Evolutionary conservation across 37 sponge, comb jelly and placozoan species (phyloP), one percentile per base, ranked within the genome.

Genomic region (Sycon ciliatum): DNA sequence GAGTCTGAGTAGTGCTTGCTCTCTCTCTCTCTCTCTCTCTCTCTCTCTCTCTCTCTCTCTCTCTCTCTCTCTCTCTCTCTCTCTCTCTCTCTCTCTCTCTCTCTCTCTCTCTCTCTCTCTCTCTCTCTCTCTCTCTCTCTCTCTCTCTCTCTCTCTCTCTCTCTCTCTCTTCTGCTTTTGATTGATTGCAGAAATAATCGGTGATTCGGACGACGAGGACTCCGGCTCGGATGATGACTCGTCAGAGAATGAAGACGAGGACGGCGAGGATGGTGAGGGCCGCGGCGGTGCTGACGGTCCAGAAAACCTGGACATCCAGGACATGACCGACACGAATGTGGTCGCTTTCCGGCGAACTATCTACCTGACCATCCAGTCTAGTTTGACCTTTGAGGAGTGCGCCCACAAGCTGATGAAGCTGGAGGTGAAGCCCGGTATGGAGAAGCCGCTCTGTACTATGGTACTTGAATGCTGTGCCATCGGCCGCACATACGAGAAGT

Each of bases 301-400:
- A 6, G 29, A 78, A n/a, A 69, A 64, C 29, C 78, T 80, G 75
- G 78, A 84, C 30, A 97, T 97, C 3, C 11, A 36, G 0, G 99
- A 97, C 69, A 49, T 71, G 71, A 97, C 99, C 0, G 76, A 86
- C 18, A 62, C 84, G 18, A 84, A 83, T 39, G 53, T 74, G 31
- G 61, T 86, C 34, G 80, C 76, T 3, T 32, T 97, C 26, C 54
- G 93, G 9, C 77, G 99, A 38, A 85, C 83, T 26, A 87, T 97
- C 38, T 97, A 97, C 71, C 83, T 97, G 28, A 97, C 99, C 34
- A 84, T 97, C 57, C 87, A 87, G 93, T 89, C 90, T 71, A 89
- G 94, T 73, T 63, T 92, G 58, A 85, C 83, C 38, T 96, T 76
- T 82, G 99, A 97, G 39, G 99, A 97, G 77, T 92, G 94, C 66